phyloP scores from a whole-genome alignment of 2,888 invertebrate species.

The Anarsia innoxiella region DNA sequence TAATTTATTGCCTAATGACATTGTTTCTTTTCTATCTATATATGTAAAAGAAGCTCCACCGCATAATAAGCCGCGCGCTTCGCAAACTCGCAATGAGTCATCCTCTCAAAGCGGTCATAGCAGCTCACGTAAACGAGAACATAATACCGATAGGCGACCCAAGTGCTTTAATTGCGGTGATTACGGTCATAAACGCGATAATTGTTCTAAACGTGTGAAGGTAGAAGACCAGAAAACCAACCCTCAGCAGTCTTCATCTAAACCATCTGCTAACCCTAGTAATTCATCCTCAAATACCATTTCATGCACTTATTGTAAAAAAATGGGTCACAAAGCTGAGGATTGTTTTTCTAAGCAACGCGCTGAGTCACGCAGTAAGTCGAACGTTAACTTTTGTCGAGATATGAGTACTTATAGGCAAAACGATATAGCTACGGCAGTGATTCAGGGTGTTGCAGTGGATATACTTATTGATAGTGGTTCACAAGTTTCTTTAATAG shows the following conservation, averaged over 20 bases:
- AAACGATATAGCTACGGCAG: not conserved
- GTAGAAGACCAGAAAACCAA: not conserved
- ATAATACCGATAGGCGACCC: not conserved
- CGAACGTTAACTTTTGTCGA: slow-evolving; percentile 6
- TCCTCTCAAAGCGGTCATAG: too few species aligned
- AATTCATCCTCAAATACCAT: not conserved
- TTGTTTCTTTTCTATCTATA: not conserved
- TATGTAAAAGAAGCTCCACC: not conserved
- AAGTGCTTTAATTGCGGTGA: not conserved
- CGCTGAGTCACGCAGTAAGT: slow-evolving; percentile 1
- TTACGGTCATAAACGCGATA: not conserved
- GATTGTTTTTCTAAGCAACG: slow-evolving; percentile 1
- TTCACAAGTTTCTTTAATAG: not conserved
- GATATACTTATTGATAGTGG: slow-evolving; percentile 5
- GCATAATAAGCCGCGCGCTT: not conserved
- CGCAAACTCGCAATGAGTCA: not conserved
- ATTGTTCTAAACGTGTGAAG: not conserved
- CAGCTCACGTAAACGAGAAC: not conserved
- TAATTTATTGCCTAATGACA: not conserved
- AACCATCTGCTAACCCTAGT: too few species aligned
- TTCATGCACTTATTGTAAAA: slow-evolving; percentile 4
- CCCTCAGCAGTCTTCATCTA: not conserved
- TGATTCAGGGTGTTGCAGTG: not conserved
- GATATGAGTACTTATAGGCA: not conserved
- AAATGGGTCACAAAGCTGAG: not conserved